phyloP scores from a whole-genome alignment of 2,113 vertebrate genomes.

The Etia nguti region DNA sequence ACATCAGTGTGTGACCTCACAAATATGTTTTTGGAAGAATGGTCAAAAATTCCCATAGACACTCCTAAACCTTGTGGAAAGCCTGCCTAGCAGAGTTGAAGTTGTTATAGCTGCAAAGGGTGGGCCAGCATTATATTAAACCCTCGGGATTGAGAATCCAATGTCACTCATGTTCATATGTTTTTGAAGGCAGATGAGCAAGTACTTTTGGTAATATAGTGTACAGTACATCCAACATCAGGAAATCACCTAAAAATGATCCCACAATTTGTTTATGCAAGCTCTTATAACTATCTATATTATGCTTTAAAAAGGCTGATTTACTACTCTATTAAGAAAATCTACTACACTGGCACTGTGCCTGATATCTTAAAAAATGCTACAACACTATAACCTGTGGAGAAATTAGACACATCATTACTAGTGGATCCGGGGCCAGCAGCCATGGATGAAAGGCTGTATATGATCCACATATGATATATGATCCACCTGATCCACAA shows the following conservation, averaged over 20 bases:
- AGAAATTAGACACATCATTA: slow-evolving; percentile 22
- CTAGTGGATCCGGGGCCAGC: background rate
- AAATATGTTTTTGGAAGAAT: background rate
- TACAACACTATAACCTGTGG: slow-evolving; percentile 3
- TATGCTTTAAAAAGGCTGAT: background rate
- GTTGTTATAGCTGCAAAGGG: background rate
- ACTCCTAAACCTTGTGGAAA: background rate
- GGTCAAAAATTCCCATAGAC: background rate
- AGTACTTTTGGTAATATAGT: background rate
- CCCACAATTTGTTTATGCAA: background rate
- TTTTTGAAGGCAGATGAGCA: too few relatives aligned
- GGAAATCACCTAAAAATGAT: background rate
- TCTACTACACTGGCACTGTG: background rate
- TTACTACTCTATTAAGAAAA: slow-evolving; percentile 24
- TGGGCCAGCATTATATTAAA: background rate
- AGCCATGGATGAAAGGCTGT: background rate
- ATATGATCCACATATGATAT: background rate
- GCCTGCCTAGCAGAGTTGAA: background rate
- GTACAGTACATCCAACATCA: background rate
- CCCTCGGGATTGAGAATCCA: background rate
- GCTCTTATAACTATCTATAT: background rate
- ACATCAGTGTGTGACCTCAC: background rate
- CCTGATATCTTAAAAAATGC: background rate
- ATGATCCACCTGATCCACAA: background rate
- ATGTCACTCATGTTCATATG: background rate